These are phyloP conservation scores for Falco cherrug DNA, from an alignment of 2,797 vertebrate genomes.

Conservation along the genomic window DNA sequence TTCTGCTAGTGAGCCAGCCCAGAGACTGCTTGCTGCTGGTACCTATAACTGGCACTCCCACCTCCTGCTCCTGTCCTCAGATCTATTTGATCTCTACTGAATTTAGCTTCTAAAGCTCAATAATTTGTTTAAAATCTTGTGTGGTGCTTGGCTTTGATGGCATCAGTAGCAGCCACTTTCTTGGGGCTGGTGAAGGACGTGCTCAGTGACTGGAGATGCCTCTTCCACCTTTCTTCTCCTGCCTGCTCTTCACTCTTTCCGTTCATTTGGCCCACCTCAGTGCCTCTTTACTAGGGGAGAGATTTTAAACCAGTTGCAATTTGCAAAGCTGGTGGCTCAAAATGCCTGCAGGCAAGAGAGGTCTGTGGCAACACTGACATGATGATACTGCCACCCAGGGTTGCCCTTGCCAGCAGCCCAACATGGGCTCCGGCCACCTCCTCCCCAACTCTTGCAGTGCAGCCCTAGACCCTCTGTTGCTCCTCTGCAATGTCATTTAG, in stretches of 20 bases:
- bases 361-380: accelerated
- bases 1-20: not conserved
- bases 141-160: not conserved
- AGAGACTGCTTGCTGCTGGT: not conserved
- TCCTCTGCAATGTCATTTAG: not conserved
- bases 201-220: not conserved
- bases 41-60: not conserved
- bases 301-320: not conserved
- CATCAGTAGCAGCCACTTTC: not conserved
- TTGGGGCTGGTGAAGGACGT: not conserved
- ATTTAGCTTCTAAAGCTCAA: not conserved
- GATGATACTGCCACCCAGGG: not conserved
- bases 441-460: not conserved
- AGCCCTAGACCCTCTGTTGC: not conserved
- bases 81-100: not conserved
- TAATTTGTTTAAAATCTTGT: not conserved
- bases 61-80: not conserved
- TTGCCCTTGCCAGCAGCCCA: not conserved
- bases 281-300: not conserved
- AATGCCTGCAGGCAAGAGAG: not conserved
- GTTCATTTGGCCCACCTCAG: not conserved
- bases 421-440: accelerated
- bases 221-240: not conserved
- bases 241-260: not conserved
- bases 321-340: not conserved